Conservation (phyloP, 2,113 vertebrate genomes). For the Madoqua kirkii region DNA sequence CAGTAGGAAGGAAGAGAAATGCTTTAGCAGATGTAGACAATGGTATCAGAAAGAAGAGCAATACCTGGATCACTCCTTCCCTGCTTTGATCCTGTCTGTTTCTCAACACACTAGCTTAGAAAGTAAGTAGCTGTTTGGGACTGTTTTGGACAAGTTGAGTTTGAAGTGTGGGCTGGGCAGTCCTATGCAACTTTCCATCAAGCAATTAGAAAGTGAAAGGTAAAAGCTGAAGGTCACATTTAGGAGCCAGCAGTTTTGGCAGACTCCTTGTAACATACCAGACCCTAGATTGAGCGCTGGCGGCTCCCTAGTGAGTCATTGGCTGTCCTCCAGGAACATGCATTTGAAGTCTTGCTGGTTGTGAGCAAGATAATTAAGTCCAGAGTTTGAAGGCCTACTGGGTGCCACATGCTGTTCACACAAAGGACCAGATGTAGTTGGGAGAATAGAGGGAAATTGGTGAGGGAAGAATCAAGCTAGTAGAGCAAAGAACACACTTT, state of each 20-base stretch:
- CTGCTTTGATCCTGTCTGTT: background rate
- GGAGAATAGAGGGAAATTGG: background rate
- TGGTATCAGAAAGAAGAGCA: background rate
- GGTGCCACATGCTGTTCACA: background rate
- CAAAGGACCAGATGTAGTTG: background rate
- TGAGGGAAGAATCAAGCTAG: background rate
- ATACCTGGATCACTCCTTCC: background rate
- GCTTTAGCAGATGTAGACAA: background rate
- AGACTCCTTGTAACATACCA: background rate
- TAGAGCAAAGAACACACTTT: background rate
- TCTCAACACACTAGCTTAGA: background rate
- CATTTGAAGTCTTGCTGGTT: background rate
- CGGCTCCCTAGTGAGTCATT: background rate
- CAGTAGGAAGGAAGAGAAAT: background rate
- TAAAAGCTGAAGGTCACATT: background rate
- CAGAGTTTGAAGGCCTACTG: background rate
- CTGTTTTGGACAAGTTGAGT: conserved; percentile 7
- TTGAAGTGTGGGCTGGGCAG: background rate
- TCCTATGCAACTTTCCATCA: background rate
- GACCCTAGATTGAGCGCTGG: background rate
- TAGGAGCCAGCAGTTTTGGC: background rate
- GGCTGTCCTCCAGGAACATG: background rate
- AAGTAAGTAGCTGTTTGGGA: background rate
- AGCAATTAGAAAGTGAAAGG: background rate
- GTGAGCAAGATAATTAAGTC: background rate